Base-by-base conservation (phyloP, 1,140 invertebrate species). In the Trinorchestia longiramus region DNA sequence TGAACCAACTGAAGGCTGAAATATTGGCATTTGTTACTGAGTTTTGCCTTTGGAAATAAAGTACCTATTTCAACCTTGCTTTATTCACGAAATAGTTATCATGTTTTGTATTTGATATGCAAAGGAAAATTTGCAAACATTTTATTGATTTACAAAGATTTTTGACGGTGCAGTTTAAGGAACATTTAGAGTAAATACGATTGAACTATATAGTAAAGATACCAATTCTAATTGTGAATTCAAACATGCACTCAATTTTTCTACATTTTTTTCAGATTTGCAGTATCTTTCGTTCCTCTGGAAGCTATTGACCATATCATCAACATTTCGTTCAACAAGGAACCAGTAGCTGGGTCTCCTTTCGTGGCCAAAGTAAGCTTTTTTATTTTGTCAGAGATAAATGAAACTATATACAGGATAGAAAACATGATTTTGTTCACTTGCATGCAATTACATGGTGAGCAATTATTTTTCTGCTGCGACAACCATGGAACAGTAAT, bases 251-350 rank as follows among this genome's bases (percentile, higher is more conserved):
- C 15, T 36, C 11, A 77, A 77, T 77, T 77, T 36, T 77, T 15
- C 92, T 40, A 0, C 92, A 47, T 45, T 43, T 44, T 47, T 47
- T 43, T 40, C 96, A 98, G 99, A 96, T 99, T 99, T 97, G 99
- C 99, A 95, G 99, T 99, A 95, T 99, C 98, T 96, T 99, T 99
- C 97, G 98, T 99, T 95, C 99, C 99, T 47, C 98, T 99, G 53
- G 99, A 99, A 97, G 98, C 98, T 43, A 98, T 98, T 97, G 99
- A 99, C 97, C 99, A 99, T 97, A 98, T 99, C 62, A 99, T 99
- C 96, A 99, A 99, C 97, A 99, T 99, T 36, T 99, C 99, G 47
- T 99, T 99, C 97, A 99, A 99, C 97, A 99, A 99, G 97, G 98
- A 98, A 96, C 97, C 98, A 96, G 98, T 98, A 17, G 98, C 98